Evolutionary conservation across 2,888 invertebrate genomes (phyloP), one percentile per base, ranked within the genome.

Genomic region (Hartigia nigra): DNA sequence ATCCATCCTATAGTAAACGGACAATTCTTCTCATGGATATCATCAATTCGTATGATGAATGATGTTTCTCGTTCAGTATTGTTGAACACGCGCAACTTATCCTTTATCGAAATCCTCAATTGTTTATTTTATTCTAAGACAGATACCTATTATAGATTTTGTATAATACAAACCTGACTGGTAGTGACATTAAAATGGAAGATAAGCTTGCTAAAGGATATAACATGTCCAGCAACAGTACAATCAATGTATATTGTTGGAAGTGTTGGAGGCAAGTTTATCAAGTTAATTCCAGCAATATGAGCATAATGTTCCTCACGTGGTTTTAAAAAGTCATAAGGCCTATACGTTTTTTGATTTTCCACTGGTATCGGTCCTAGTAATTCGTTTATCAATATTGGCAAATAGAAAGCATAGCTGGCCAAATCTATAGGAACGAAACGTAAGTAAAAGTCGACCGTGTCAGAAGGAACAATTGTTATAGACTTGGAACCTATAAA

Each of bases 351-450:
- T n/a, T 82, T 85, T 0, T 81, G 87, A 74, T 85, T 90, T 85
- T 85, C 90, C 80, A 87, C 75, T 82, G 90, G 83, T 9, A 93
- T 92, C 12, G 95, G 94, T 0, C 95, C 95, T 75, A 95, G 84
- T 72, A 94, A 87, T 77, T 92, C 92, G 84, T 95, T 95, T 31
- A 95, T 90, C 84, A 93, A 91, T 80, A 94, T 92, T 0, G 95
- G 95, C 77, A 95, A 90, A 83, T 92, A 93, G 88, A 94, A 93
- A 77, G 93, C 93, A 85, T 94, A 94, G 80, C 93, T 93, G 81
- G 91, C 90, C 1, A 92, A 85, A 78, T 93, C 92, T 12, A 86
- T 82, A 0, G 93, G 93, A 70, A 83, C 81, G 79, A 93, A 92
- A 81, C 92, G 91, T 3, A 93, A 80, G 81, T 87, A 91, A 12